These are phyloP conservation scores for Protonibea diacanthus DNA, from an alignment of 2,797 vertebrate genomes.

Conservation along the genomic window DNA sequence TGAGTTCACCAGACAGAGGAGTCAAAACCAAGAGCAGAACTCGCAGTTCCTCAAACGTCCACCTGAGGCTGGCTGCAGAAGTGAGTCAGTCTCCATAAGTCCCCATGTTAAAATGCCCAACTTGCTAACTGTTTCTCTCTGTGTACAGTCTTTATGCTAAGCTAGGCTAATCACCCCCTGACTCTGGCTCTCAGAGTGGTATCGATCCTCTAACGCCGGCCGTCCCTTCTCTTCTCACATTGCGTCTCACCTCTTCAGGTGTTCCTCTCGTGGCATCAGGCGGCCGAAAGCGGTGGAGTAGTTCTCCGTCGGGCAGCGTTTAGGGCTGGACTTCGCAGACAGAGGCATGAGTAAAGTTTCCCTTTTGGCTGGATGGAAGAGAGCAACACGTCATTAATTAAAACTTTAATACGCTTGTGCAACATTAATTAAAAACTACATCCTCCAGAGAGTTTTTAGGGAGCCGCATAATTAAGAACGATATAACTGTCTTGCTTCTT, in stretches of 20 bases:
- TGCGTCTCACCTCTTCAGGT: constrained; percentile 71
- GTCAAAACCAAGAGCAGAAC: no score
- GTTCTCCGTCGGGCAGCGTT: constrained; percentile 95
- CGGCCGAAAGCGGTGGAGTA: constrained; percentile 94
- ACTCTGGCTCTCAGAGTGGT: no score
- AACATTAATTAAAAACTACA: background rate
- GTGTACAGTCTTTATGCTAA: no score
- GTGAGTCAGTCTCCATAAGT: no score
- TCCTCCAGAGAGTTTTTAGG: constrained; percentile 2
- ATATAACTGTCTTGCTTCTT: background rate
- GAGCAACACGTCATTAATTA: fast-evolving
- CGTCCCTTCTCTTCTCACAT: no score
- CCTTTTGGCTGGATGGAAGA: constrained; percentile 87
- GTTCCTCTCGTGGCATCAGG: constrained; percentile 87
- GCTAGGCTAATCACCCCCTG: no score
- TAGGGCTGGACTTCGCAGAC: constrained; percentile 94
- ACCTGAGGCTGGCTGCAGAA: no score
- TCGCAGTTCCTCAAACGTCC: no score
- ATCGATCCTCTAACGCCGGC: no score
- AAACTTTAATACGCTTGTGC: background rate
- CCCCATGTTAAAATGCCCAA: no score
- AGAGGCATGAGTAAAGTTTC: constrained; percentile 90
- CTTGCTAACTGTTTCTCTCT: no score
- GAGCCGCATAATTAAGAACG: background rate
- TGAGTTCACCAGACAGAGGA: background rate